Conservation (phyloP, 2,113 vertebrate genomes). For the Narcine bancroftii region DNA sequence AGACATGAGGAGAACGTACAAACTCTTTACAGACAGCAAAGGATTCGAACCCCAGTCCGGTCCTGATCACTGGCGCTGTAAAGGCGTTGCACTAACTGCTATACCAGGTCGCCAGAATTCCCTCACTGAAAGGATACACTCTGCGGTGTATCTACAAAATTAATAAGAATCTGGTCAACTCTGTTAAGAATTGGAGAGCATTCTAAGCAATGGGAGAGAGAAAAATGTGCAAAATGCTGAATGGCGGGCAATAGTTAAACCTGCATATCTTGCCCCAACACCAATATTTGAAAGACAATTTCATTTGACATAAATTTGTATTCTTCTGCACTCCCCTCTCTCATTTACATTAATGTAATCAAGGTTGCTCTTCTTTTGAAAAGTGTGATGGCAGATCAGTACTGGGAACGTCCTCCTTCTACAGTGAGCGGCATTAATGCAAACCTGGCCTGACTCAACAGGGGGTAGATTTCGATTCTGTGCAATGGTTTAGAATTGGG, state of each 20-base stretch:
- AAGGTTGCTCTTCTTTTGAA: neutral
- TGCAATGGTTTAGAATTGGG: neutral
- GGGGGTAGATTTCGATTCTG: neutral
- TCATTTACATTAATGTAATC: neutral
- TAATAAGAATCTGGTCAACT: too few species aligned
- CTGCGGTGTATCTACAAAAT: too few species aligned
- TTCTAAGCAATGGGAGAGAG: neutral
- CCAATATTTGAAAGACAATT: neutral
- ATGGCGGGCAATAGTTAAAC: neutral
- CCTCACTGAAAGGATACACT: too few species aligned
- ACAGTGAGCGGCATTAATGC: neutral
- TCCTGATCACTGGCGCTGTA: too few species aligned
- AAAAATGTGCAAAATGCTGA: neutral
- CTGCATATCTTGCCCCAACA: neutral
- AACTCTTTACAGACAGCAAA: too few species aligned
- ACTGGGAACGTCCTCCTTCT: neutral
- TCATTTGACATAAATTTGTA: neutral
- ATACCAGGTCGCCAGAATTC: too few species aligned
- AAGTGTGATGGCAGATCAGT: neutral
- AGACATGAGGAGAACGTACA: too few species aligned
- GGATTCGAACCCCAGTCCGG: too few species aligned
- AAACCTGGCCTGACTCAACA: neutral
- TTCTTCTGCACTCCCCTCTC: neutral
- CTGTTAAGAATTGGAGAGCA: too few species aligned
- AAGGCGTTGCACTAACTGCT: too few species aligned